Evolutionary conservation across 2,888 invertebrate genomes (phyloP).

Genomic region (Oegoconia quadripuncta): DNA sequence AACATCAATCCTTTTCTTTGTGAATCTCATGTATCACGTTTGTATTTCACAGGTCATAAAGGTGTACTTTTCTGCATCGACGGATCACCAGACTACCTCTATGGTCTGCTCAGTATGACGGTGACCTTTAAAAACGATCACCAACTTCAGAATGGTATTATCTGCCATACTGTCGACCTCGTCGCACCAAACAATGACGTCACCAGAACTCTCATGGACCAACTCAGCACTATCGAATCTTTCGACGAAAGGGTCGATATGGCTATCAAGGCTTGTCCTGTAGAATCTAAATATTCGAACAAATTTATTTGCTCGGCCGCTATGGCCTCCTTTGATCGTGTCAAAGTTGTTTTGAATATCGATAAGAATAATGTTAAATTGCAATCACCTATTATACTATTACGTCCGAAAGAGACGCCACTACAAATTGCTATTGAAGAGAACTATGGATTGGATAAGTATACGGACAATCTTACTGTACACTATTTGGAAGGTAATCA

Average conservation of each 20-base stretch:
- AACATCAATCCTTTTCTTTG: too few relatives aligned
- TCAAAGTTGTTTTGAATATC: slow-evolving; percentile 73
- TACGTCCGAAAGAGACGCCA: slow-evolving; percentile 81
- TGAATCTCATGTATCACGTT: too few relatives aligned
- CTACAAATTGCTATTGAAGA: slow-evolving; percentile 75
- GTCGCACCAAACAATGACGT: slow-evolving; percentile 60
- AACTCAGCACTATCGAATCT: slow-evolving; percentile 72
- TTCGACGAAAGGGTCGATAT: slow-evolving; percentile 78
- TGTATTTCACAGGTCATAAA: slow-evolving; percentile 48
- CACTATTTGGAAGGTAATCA: slow-evolving; percentile 87
- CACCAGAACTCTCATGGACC: slow-evolving; percentile 49
- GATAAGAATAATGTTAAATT: slow-evolving; percentile 70
- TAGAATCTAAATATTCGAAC: slow-evolving; percentile 56
- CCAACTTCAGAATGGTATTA: slow-evolving; percentile 77
- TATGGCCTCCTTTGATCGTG: slow-evolving; percentile 62
- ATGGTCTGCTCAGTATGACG: slow-evolving; percentile 72
- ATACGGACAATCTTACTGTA: slow-evolving; percentile 78
- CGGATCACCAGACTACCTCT: slow-evolving; percentile 86
- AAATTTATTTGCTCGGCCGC: slow-evolving; percentile 47
- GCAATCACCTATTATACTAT: slow-evolving; percentile 78
- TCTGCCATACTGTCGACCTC: slow-evolving; percentile 77
- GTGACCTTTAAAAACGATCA: slow-evolving; percentile 59
- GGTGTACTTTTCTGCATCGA: slow-evolving; percentile 88
- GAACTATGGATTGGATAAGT: slow-evolving; percentile 82
- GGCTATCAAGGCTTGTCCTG: slow-evolving; percentile 54